Evolutionary conservation across 1,140 invertebrate species (phyloP), one percentile per base, ranked within the genome.

Genomic region (Cydia splendana): DNA sequence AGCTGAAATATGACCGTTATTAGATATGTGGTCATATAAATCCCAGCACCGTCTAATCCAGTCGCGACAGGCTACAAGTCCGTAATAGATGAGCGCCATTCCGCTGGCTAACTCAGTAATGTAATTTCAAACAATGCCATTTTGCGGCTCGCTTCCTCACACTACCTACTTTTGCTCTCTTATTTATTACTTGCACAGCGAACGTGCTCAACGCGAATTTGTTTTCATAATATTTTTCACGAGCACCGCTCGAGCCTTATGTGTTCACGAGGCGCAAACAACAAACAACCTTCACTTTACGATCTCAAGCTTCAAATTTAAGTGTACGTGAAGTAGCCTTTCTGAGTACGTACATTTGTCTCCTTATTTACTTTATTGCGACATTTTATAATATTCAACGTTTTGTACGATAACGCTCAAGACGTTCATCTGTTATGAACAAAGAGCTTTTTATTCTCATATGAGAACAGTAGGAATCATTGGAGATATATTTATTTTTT

Each of bases 201-300:
- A 90, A 93, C 91, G 90, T 93, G 91, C 90, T 93, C 90, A 87
- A 87, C 88, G 86, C 85, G 87, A 93, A 93, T 93, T 93, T 93
- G 91, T 93, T 93, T 90, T 90, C 91, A 93, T 91, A 93, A 93
- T 93, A 93, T 93, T 93, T 91, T 88, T 91, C 85, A 83, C 85
- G 85, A 87, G 81, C 82, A 77, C 82, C 82, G 84, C 85, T 87
- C 85, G 81, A 84, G 77, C 82, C 82, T 89, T 88, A 88, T 86
- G 83, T 89, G 84, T 71, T 80, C 18, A 30, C 20, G 65, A 24
- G 57, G 73, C 45, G 34, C 84, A 84, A 67, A 75, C 77, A 67
- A 90, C 77, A 84, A 79, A 77, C 76, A 30, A 85, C 84, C 77
- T 78, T 86, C 86, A 74, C 5, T 0, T 4, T 2, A 42, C 69